phyloP scores from a whole-genome alignment of 2,888 invertebrate genomes.

The Eretmocerus hayati region DNA sequence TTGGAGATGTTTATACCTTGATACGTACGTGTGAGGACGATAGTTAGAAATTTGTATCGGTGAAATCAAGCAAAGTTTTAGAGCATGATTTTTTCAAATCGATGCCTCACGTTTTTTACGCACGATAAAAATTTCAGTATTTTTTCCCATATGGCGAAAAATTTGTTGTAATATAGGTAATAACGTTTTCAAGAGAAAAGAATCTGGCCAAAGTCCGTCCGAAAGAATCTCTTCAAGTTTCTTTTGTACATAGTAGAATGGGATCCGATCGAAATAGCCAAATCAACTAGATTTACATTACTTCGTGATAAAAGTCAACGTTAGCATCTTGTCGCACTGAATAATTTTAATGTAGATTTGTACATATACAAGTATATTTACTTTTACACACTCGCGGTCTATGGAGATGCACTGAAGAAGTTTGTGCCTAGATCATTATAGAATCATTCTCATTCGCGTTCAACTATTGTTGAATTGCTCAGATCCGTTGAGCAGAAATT shows the following conservation, averaged over 20 bases:
- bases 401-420: constrained; percentile 17
- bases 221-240: constrained; percentile 34
- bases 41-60: neutral
- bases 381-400: constrained; percentile 18
- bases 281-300: constrained; percentile 13
- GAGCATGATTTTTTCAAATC: constrained; percentile 10
- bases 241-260: constrained; percentile 22
- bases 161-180: neutral
- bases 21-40: constrained; percentile 11
- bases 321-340: constrained; percentile 19
- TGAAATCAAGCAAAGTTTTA: constrained; percentile 1
- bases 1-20: constrained; percentile 2
- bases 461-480: constrained; percentile 21
- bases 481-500: constrained; percentile 13
- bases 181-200: constrained; percentile 19
- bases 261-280: constrained; percentile 20
- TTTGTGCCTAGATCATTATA: constrained; percentile 21
- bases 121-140: constrained; percentile 10
- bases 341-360: constrained; percentile 20
- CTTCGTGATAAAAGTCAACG: constrained; percentile 21
- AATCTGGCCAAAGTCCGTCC: constrained; percentile 43
- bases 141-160: constrained; percentile 6
- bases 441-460: constrained; percentile 17
- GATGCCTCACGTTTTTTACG: constrained; percentile 15
- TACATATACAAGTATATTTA: constrained; percentile 23